Conservation (phyloP, 2,113 vertebrate genomes). For the Takifugu bimaculatus region DNA sequence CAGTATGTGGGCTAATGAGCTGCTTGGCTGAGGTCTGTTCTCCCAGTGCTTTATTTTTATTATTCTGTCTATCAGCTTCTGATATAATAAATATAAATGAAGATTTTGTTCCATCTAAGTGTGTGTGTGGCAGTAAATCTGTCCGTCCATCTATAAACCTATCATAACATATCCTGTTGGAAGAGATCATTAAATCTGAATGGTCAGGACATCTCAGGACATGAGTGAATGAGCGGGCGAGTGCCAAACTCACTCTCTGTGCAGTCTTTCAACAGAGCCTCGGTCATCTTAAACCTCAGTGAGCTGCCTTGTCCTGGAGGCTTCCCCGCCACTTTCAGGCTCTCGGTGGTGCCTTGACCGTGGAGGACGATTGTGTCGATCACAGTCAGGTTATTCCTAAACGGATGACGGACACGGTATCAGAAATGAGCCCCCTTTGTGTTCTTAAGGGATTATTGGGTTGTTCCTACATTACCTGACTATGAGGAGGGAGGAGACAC, state of each 20-base stretch:
- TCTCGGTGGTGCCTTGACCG: slow-evolving; percentile 90
- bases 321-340: slow-evolving; percentile 87
- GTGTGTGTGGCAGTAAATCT: too few relatives aligned
- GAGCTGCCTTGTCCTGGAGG: slow-evolving; percentile 86
- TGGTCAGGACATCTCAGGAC: too few relatives aligned
- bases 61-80: too few relatives aligned
- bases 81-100: too few relatives aligned
- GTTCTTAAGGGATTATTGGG: not conserved
- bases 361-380: slow-evolving; percentile 87
- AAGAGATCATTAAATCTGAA: too few relatives aligned
- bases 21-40: too few relatives aligned
- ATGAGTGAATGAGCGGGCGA: too few relatives aligned
- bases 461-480: slow-evolving; percentile 79
- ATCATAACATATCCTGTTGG: too few relatives aligned
- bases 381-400: slow-evolving; percentile 95
- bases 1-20: too few relatives aligned
- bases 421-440: not conserved
- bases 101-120: too few relatives aligned
- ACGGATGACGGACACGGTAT: not conserved
- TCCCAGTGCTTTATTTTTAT: too few relatives aligned
- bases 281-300: slow-evolving; percentile 96
- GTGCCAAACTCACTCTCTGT: slow-evolving; percentile 85
- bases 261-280: slow-evolving; percentile 92
- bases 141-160: too few relatives aligned
- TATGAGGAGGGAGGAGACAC: slow-evolving; percentile 88